Evolutionary conservation across 2,113 vertebrate genomes (phyloP).

Genomic region (Trinectes maculatus): DNA sequence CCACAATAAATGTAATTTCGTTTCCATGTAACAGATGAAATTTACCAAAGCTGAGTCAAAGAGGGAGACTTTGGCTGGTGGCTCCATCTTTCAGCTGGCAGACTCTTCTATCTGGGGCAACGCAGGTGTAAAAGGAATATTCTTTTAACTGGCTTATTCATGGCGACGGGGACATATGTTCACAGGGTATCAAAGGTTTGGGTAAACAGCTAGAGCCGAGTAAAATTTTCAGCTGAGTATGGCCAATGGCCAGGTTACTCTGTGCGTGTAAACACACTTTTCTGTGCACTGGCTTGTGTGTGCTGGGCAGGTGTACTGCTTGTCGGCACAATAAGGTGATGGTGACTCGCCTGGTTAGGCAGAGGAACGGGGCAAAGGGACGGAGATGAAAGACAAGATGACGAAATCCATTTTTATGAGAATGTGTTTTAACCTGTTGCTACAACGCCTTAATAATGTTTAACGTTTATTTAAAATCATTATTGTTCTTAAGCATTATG

Average conservation of each 20-base stretch:
- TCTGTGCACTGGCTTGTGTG: slow-evolving; percentile 7
- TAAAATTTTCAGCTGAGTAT: slow-evolving; percentile 35
- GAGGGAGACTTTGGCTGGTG: slow-evolving; percentile 40
- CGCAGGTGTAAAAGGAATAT: slow-evolving; percentile 60
- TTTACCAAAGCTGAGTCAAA: slow-evolving; percentile 48
- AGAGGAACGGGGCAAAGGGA: slow-evolving; percentile 1
- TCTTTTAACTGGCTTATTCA: slow-evolving; percentile 64
- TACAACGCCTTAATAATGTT: too few species aligned
- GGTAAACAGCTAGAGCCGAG: slow-evolving; percentile 43
- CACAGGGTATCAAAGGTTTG: slow-evolving; percentile 46
- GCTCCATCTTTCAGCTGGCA: slow-evolving; percentile 50
- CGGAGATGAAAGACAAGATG: slow-evolving; percentile 1
- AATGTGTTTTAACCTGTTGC: background rate
- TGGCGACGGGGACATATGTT: slow-evolving; percentile 48
- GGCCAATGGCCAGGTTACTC: slow-evolving; percentile 37
- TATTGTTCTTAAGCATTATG: too few species aligned
- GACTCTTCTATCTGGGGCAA: slow-evolving; percentile 56
- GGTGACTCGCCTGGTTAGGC: slow-evolving; percentile 13
- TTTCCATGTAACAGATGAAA: slow-evolving; percentile 38
- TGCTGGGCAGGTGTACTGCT: slow-evolving; percentile 23
- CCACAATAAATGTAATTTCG: slow-evolving; percentile 35
- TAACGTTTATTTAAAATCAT: too few species aligned
- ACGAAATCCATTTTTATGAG: background rate
- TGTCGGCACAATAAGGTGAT: slow-evolving; percentile 3
- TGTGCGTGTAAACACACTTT: slow-evolving; percentile 31